Base-by-base conservation (phyloP, 2,797 vertebrate genomes). In the Orientallactaga sibirica region DNA sequence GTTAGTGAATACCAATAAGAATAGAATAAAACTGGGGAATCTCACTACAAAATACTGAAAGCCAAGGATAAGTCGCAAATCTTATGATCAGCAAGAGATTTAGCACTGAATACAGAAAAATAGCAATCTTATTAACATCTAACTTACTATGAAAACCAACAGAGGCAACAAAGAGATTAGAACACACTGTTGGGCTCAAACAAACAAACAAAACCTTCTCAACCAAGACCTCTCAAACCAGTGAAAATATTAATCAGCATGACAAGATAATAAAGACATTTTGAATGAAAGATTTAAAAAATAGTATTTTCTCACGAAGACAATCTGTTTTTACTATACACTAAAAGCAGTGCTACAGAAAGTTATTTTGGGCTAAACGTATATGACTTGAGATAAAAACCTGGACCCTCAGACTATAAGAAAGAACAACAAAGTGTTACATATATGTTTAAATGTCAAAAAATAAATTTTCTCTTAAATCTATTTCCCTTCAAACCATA, bases 251-350 rank as follows among this genome's bases (percentile, higher is more conserved):
- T 90, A 7, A 52, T 93, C 48, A 80, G 55, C 82, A 76, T 52
- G 67, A 93, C 58, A 88, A 14, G n/a, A 94, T 61, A 76, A 77
- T 68, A 73, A 83, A 93, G 25, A 77, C 1, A 83, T 68, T 81
- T 95, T 83, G 18, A 10, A 27, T 19, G 29, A 74, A 87, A 67
- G 15, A 68, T 16, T 11, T 25, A 43, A 84, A 77, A 25, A 84
- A 43, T 43, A 11, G 19, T n/a, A 68, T 18, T 77, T 91, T 68
- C 20, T 41, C 43, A 94, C 43, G 66, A 41, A 89, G 8, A 48
- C 16, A 77, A 86, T 83, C 48, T 79, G n/a, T 52, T 73, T 12
- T 87, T 19, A 70, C 18, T 7, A 19, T 43, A 78, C 14, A 62
- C n/a, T 37, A 74, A 74, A 87, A 68, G 89, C 75, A 77, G 55